Conservation (phyloP, 2,113 vertebrate genomes). For the Asarcornis scutulata region DNA sequence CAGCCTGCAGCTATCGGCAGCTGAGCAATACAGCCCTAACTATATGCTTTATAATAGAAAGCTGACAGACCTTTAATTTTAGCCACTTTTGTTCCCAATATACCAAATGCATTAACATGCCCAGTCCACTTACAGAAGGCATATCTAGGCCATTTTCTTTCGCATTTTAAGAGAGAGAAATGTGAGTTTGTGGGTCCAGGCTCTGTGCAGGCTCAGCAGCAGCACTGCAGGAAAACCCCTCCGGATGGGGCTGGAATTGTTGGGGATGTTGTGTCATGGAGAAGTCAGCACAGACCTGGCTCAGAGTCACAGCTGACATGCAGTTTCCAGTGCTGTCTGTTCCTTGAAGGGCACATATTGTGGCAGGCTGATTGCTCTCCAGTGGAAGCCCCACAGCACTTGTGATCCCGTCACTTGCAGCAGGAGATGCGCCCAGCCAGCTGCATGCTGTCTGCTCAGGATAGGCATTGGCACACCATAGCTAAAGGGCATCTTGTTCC, state of each 20-base stretch:
- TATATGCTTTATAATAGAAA: background rate
- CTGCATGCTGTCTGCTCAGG: background rate
- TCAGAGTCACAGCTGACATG: background rate
- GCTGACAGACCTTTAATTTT: background rate
- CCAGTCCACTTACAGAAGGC: background rate
- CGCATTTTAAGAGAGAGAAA: background rate
- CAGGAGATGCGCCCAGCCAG: background rate
- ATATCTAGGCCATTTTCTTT: background rate
- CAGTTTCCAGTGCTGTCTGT: rapidly evolving
- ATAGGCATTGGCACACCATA: background rate
- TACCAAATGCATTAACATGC: background rate
- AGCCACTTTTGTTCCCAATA: background rate
- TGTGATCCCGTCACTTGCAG: rapidly evolving
- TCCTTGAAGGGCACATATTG: rapidly evolving
- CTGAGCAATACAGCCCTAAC: background rate
- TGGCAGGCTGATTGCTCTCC: background rate
- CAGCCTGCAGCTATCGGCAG: constrained; percentile 14
- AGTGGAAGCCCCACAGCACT: background rate
- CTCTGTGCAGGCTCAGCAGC: background rate
- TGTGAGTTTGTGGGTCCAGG: background rate
- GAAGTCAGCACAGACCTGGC: rapidly evolving
- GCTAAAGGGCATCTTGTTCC: background rate
- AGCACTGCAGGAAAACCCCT: background rate
- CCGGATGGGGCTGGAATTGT: rapidly evolving
- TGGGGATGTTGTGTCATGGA: background rate